Conservation (phyloP, 2,797 vertebrate genomes). For the Ispidina lecontei region DNA sequence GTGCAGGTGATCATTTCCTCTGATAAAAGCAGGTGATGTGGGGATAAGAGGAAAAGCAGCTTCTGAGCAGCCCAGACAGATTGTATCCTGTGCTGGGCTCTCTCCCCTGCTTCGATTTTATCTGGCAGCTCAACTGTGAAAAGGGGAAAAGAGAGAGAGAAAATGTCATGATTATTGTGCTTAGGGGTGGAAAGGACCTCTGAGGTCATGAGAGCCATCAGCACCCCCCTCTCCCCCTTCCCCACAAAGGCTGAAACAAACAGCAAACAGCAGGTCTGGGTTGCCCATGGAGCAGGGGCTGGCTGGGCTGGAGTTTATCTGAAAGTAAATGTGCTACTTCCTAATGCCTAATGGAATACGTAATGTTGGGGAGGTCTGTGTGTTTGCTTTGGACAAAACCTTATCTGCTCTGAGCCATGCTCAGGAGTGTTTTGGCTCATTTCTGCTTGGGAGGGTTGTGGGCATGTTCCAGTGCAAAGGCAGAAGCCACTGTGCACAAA, state of each 20-base stretch:
- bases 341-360: background rate
- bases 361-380: background rate
- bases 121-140: background rate
- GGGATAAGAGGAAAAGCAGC: background rate
- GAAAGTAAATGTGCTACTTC: constrained; percentile 1
- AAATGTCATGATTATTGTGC: background rate
- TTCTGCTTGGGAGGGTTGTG: background rate
- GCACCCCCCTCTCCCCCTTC: background rate
- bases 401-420: background rate
- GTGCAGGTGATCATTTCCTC: background rate
- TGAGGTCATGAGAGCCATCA: background rate
- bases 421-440: background rate
- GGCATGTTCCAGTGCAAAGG: background rate
- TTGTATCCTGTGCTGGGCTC: background rate
- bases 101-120: background rate
- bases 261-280: background rate
- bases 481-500: background rate
- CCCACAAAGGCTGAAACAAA: background rate
- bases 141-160: background rate
- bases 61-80: background rate
- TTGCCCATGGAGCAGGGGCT: background rate
- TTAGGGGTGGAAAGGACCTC: background rate
- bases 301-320: constrained; percentile 25
- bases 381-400: constrained; percentile 50
- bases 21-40: background rate